Conservation (phyloP, 2,797 vertebrate species). For the Chaenodraco wilsoni region DNA sequence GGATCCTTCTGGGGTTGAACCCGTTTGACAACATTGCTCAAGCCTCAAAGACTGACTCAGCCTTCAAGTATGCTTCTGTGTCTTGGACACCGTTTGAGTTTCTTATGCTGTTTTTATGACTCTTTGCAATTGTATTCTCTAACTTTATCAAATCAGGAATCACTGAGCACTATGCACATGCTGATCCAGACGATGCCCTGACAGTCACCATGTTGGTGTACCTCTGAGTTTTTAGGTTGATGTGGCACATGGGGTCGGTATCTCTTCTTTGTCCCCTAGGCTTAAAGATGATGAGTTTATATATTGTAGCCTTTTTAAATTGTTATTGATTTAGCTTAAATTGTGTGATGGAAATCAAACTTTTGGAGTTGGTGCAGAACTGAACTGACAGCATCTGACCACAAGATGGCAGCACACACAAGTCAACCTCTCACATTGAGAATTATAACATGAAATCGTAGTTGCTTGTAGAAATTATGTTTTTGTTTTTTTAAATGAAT, state of each 20-base stretch:
- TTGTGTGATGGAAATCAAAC: conserved; percentile 17
- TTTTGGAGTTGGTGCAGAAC: conserved; percentile 15
- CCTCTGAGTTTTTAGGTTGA: conserved; percentile 54
- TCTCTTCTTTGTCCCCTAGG: conserved; percentile 67
- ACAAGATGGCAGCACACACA: conserved; percentile 65
- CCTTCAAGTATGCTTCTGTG: conserved; percentile 68
- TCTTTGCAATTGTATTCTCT: conserved; percentile 73
- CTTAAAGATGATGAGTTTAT: conserved; percentile 52
- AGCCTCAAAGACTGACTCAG: conserved; percentile 67
- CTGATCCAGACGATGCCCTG: conserved; percentile 64
- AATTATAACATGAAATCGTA: conserved; percentile 23
- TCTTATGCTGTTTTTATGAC: conserved; percentile 75
- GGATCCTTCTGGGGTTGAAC: conserved; percentile 72
- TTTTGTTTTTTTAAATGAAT: conserved; percentile 46
- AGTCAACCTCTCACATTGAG: conserved; percentile 20
- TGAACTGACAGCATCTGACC: conserved; percentile 51
- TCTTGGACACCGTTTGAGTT: conserved; percentile 62
- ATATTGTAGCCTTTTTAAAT: conserved; percentile 62
- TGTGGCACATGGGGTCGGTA: conserved; percentile 61
- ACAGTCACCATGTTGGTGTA: conserved; percentile 59
- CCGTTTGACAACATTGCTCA: conserved; percentile 71
- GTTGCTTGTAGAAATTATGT: conserved; percentile 50
- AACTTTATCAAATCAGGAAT: conserved; percentile 77
- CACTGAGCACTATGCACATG: conserved; percentile 81
- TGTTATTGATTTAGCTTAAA: conserved; percentile 33